Base-by-base conservation (phyloP, 2,113 vertebrate species). In the Parus major region DNA sequence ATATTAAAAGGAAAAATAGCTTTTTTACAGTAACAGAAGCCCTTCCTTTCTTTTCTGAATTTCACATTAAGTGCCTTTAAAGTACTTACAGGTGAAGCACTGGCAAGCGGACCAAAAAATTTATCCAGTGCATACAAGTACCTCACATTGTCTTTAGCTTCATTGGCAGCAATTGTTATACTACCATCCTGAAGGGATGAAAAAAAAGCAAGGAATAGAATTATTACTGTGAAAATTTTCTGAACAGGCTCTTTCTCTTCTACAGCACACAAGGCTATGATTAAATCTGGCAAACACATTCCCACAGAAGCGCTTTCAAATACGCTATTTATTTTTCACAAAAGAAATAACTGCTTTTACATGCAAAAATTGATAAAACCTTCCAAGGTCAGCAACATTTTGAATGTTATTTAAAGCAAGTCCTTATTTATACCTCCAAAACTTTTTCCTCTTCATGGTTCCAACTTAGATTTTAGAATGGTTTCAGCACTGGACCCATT, bases 131-230 rank as follows among this genome's bases (percentile, higher is more conserved):
- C 97, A 94, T 97, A 96, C 29, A 98, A 97, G 78, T 98, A 99
- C 91, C 97, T 98, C 83, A 98, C 98, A 0, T 98, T 98, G 96
- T 98, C 98, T 86, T 98, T 99, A 31, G 98, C 98, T 92, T 99
- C 98, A 93, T 98, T 98, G 21, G 98, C 97, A 77, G 98, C 98
- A 46, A 95, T 65, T 4, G 98, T 98, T 94, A 99, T 91, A n/a
- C 93, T 97, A 44, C 91, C 49, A 77, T 99, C 98, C 98, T 98
- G 65, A 85, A 82, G 12, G 11, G 11, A 47, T 64, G 28, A 69
- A 23, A 7, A 49, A 20, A 79, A 60, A n/a, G 56, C 83, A 42
- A 79, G 25, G 29, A 84, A 82, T 15, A 52, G 7, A 68, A 80
- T 75, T 42, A 63, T 65, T 56, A 77, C 6, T 42, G 18, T 35